Evolutionary conservation across 2,113 vertebrate genomes (phyloP).

Genomic region (Stegostoma tigrinum): DNA sequence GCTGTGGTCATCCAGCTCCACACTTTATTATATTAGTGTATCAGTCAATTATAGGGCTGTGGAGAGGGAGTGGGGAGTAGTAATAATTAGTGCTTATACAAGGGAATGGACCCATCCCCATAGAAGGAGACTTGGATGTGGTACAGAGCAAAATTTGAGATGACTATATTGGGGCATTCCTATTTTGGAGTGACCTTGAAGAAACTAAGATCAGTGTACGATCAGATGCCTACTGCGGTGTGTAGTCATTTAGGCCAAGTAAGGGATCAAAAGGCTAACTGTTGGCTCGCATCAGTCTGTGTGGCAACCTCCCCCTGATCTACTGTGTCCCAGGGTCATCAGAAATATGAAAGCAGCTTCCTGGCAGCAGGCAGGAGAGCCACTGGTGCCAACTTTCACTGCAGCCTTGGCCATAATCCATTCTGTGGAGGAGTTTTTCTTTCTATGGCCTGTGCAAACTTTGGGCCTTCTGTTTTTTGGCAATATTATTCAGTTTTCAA

Average conservation of each 20-base stretch:
- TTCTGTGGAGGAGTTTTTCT: too few relatives aligned
- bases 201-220: neutral
- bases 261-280: neutral
- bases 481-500: too few relatives aligned
- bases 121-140: neutral
- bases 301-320: too few relatives aligned
- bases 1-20: too few relatives aligned
- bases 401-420: too few relatives aligned
- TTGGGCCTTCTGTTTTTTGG: too few relatives aligned
- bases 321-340: too few relatives aligned
- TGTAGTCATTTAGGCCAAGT: neutral
- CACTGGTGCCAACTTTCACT: too few relatives aligned
- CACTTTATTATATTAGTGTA: neutral
- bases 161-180: neutral
- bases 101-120: neutral
- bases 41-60: neutral
- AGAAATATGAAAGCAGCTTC: too few relatives aligned
- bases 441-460: too few relatives aligned
- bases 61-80: neutral
- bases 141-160: neutral
- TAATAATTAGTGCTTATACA: neutral
- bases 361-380: too few relatives aligned
- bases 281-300: too few relatives aligned
- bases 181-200: neutral
- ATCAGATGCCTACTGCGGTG: neutral